These are phyloP conservation scores for Micromys minutus DNA, from an alignment of 2,113 vertebrate species.

Conservation along the genomic window DNA sequence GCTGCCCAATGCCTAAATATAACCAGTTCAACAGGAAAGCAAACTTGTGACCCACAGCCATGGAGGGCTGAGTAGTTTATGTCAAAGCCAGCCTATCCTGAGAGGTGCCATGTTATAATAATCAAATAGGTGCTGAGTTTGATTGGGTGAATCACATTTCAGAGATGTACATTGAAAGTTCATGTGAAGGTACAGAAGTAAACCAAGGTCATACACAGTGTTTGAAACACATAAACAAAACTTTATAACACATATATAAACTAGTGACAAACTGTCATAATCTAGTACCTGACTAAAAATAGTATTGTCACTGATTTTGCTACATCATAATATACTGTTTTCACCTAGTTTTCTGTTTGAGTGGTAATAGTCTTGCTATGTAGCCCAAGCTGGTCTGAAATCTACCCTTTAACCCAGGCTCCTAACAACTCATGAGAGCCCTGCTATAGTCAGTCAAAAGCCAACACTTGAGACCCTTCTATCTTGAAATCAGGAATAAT, in stretches of 20 bases:
- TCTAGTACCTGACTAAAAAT: constrained; percentile 25
- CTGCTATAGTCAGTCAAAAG: not conserved
- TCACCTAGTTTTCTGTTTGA: not conserved
- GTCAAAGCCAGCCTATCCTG: not conserved
- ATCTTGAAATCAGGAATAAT: not conserved
- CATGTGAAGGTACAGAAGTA: not conserved
- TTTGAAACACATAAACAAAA: constrained; percentile 50
- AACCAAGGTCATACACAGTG: constrained; percentile 16
- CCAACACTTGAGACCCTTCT: not conserved
- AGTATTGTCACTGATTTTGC: constrained; percentile 26
- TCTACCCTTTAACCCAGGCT: not conserved
- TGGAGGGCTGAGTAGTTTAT: not conserved
- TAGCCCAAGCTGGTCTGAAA: not conserved
- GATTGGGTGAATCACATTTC: not conserved
- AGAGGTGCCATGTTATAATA: constrained; percentile 28
- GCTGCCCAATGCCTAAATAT: not conserved
- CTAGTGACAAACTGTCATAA: constrained; percentile 44
- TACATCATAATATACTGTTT: not conserved
- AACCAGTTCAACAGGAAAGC: not conserved
- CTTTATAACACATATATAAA: constrained; percentile 47
- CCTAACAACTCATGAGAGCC: not conserved
- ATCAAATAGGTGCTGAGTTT: constrained; percentile 13
- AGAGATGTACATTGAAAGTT: not conserved
- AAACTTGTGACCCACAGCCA: not conserved
- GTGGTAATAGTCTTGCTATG: not conserved